A percentile compares a stretch with the other conserved stretches of the same genome.
Evolutionary conservation across 2,797 vertebrate species (phyloP).

Genomic region (Melanotaenia nigrans): DNA sequence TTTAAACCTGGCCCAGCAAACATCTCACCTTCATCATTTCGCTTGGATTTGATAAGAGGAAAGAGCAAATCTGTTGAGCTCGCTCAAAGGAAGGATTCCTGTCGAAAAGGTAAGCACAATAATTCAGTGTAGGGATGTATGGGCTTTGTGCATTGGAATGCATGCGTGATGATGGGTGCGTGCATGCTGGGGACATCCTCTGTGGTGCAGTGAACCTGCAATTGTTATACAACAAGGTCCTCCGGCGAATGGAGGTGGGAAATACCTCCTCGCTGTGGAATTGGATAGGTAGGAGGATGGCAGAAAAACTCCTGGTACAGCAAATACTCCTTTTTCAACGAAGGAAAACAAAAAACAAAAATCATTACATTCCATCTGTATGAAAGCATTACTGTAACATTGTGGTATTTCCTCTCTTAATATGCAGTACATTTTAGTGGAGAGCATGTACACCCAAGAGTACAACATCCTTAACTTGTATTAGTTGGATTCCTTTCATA

Average conservation of each 20-base stretch:
- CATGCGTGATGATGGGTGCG: not conserved
- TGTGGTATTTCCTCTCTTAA: not conserved
- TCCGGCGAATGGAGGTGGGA: slow-evolving; percentile 34
- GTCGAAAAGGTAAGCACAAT: slow-evolving; percentile 52
- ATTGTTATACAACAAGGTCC: slow-evolving; percentile 60
- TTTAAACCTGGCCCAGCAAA: slow-evolving; percentile 5
- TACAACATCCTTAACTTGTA: slow-evolving; percentile 7
- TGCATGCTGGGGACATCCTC: slow-evolving; percentile 43
- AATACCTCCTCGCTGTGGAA: slow-evolving; percentile 40
- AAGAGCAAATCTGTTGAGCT: not conserved
- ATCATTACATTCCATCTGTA: not conserved
- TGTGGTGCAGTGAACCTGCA: slow-evolving; percentile 52
- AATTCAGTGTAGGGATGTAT: not conserved
- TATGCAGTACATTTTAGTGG: not conserved
- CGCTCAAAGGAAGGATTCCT: slow-evolving; percentile 8
- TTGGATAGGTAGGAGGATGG: not conserved
- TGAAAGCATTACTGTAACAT: not conserved
- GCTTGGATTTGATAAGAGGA: slow-evolving; percentile 16
- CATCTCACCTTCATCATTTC: slow-evolving; percentile 8
- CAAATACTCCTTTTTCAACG: not conserved
- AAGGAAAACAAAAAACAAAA: not conserved
- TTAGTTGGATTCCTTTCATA: slow-evolving; percentile 5
- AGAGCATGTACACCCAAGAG: slow-evolving; percentile 8
- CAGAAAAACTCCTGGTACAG: not conserved
- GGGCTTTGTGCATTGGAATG: not conserved